These are phyloP conservation scores for Leucania comma DNA, from an alignment of 2,888 invertebrate genomes.

Conservation along the genomic window DNA sequence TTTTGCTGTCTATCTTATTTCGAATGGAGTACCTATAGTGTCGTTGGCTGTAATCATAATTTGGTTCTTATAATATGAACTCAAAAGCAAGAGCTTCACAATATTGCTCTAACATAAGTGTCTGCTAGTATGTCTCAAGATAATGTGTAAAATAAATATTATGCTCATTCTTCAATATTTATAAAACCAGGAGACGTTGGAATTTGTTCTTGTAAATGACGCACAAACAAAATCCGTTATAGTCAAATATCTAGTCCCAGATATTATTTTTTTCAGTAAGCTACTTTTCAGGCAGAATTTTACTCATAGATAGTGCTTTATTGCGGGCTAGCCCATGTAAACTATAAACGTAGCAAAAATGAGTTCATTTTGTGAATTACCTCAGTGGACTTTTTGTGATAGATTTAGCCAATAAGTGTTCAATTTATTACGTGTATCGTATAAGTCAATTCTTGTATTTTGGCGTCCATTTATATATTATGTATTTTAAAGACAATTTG, in stretches of 20 bases:
- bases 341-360: constrained; percentile 65
- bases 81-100: constrained; percentile 38
- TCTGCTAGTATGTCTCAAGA: constrained; percentile 61
- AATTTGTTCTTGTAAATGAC: constrained; percentile 65
- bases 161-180: constrained; percentile 65
- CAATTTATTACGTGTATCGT: constrained; percentile 85
- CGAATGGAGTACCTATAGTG: neutral
- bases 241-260: constrained; percentile 89
- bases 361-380: constrained; percentile 86
- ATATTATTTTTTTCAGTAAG: constrained; percentile 81
- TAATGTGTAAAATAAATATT: constrained; percentile 56
- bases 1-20: no score
- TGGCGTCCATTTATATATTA: constrained; percentile 80
- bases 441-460: constrained; percentile 87
- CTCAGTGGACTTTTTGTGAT: constrained; percentile 90
- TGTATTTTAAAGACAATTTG: constrained; percentile 61
- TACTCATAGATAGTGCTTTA: constrained; percentile 78
- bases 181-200: constrained; percentile 60
- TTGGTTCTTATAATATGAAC: constrained; percentile 3
- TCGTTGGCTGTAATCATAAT: constrained; percentile 3
- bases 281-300: constrained; percentile 77
- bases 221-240: constrained; percentile 82
- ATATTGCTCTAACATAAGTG: constrained; percentile 46
- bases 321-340: constrained; percentile 68
- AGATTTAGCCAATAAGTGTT: constrained; percentile 90